phyloP scores from a whole-genome alignment of 2,797 vertebrate species.

The Sparus aurata region DNA sequence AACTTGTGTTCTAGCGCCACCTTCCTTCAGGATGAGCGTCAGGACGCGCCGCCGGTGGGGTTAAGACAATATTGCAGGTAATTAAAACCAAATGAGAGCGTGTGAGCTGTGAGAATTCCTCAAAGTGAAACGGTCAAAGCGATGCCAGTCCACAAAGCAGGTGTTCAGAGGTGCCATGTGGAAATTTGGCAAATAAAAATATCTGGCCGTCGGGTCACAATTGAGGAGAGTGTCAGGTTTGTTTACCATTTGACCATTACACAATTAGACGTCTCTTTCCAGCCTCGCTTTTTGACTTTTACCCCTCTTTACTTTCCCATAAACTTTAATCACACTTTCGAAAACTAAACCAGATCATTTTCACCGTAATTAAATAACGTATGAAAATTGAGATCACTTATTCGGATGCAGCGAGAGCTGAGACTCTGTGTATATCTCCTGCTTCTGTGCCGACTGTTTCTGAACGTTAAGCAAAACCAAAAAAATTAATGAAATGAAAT shows the following conservation, averaged over 20 bases:
- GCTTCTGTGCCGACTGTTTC: background rate
- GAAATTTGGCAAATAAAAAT: constrained; percentile 11
- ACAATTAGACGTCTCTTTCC: background rate
- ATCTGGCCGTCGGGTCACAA: background rate
- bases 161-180: constrained; percentile 11
- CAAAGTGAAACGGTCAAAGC: constrained; percentile 28
- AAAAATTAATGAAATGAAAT: too few relatives aligned
- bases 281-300: background rate
- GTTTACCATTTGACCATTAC: background rate
- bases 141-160: constrained; percentile 41
- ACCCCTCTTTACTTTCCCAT: constrained; percentile 11
- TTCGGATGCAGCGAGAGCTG: background rate
- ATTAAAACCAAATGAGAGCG: constrained; percentile 60
- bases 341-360: background rate
- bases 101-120: constrained; percentile 24
- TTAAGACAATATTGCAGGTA: constrained; percentile 35
- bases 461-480: background rate
- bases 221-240: background rate
- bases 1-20: constrained; percentile 76
- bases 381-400: background rate
- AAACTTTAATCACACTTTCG: constrained; percentile 23
- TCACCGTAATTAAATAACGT: background rate
- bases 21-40: constrained; percentile 39
- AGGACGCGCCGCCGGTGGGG: constrained; percentile 12
- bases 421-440: background rate